phyloP scores from a whole-genome alignment of 2,113 vertebrate genomes.

The Xiphophorus couchianus region DNA sequence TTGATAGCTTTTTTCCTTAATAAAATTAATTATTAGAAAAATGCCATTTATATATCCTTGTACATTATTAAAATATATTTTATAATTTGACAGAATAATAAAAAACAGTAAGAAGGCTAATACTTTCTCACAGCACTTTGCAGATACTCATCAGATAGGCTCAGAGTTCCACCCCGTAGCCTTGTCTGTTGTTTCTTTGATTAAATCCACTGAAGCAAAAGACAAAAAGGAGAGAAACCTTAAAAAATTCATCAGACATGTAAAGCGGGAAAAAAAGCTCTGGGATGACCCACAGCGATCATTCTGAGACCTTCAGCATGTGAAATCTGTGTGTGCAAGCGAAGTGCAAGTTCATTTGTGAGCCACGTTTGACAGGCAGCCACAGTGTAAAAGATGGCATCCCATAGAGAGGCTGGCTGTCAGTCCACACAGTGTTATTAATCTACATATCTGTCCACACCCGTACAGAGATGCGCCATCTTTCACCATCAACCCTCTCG shows the following conservation, averaged over 20 bases:
- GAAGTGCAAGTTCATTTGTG: conserved; percentile 40
- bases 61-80: background rate
- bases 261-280: conserved; percentile 54
- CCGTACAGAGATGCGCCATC: conserved; percentile 20
- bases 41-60: background rate
- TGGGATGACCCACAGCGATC: conserved; percentile 65
- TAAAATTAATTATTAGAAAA: background rate
- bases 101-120: background rate
- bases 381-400: conserved; percentile 41
- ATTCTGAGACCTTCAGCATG: conserved; percentile 47
- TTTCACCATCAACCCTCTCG: conserved; percentile 28
- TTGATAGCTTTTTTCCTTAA: background rate
- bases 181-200: conserved; percentile 35
- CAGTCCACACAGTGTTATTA: conserved; percentile 64
- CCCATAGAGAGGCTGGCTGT: conserved; percentile 47
- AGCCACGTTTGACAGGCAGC: conserved; percentile 41
- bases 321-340: conserved; percentile 21
- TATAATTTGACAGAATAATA: background rate
- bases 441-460: conserved; percentile 48
- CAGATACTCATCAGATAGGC: conserved; percentile 1
- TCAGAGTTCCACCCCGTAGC: conserved; percentile 17
- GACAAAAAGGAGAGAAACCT: conserved; percentile 20
- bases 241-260: conserved; percentile 75
- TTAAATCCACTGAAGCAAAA: conserved; percentile 60
- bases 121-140: background rate